phyloP scores from a whole-genome alignment of 2,797 vertebrate genomes.

The Oreortyx pictus region DNA sequence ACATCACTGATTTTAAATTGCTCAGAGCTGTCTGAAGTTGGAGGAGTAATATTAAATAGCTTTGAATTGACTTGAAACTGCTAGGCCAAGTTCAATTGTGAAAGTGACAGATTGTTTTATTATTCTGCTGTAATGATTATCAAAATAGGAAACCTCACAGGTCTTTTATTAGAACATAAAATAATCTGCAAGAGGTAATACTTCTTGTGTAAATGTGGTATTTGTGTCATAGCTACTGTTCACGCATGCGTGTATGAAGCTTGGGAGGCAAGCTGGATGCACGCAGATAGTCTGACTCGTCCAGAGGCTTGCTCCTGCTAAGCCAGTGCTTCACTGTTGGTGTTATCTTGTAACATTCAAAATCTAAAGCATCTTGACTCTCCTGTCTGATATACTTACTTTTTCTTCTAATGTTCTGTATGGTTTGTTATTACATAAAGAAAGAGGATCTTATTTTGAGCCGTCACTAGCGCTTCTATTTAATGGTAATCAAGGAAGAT shows the following conservation, averaged over 20 bases:
- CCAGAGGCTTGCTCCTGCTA: not conserved
- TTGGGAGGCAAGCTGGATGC: not conserved
- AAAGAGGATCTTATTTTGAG: not conserved
- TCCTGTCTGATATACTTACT: not conserved
- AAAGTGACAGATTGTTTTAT: not conserved
- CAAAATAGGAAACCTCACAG: not conserved
- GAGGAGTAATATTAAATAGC: not conserved
- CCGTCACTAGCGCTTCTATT: not conserved
- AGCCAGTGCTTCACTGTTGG: not conserved
- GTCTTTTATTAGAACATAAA: not conserved
- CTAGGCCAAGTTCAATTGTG: not conserved
- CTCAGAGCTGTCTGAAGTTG: not conserved
- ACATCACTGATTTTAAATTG: not conserved
- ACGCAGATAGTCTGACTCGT: not conserved
- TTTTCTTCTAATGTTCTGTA: not conserved
- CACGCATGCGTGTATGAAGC: not conserved
- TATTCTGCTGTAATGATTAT: not conserved
- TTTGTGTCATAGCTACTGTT: not conserved
- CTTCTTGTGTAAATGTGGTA: not conserved
- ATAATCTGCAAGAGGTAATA: not conserved
- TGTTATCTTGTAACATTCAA: not conserved
- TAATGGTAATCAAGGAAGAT: not conserved
- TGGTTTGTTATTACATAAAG: not conserved
- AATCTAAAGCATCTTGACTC: not conserved
- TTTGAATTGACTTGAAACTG: slow-evolving; percentile 5